These are phyloP conservation scores for Dendrolimus pini DNA, from an alignment of 2,888 invertebrate species.

Conservation along the genomic window DNA sequence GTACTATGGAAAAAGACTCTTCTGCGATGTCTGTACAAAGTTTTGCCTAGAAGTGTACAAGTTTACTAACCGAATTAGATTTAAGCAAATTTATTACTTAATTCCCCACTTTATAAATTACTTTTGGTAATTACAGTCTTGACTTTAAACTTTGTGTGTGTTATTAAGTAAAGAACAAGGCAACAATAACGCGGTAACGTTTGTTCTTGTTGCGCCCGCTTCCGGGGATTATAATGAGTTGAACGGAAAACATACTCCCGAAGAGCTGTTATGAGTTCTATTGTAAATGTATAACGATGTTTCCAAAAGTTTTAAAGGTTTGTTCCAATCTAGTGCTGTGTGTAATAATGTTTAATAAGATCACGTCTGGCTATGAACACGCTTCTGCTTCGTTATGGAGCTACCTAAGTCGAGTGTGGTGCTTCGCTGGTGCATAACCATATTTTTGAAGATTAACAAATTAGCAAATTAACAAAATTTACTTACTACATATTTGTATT, in stretches of 20 bases:
- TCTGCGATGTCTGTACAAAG: no score
- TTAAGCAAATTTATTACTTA: slow-evolving; percentile 33
- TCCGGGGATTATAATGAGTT: neutral
- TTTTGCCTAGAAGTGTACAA: slow-evolving; percentile 6
- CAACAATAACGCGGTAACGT: neutral
- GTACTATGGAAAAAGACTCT: no score
- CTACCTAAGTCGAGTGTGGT: no score
- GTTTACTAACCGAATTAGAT: slow-evolving; percentile 21
- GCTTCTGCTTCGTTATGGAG: no score
- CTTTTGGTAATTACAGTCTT: slow-evolving; percentile 24
- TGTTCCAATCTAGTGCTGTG: no score
- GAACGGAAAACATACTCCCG: neutral
- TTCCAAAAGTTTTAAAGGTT: neutral
- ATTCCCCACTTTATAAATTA: slow-evolving; percentile 26
- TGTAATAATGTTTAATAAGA: no score
- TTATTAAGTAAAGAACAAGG: neutral
- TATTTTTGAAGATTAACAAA: no score
- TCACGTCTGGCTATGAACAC: no score
- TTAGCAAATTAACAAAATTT: no score
- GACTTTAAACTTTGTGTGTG: slow-evolving; percentile 14
- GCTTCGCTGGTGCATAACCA: no score
- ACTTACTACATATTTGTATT: no score
- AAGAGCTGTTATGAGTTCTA: slow-evolving; percentile 11
- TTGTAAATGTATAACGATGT: slow-evolving; percentile 2
- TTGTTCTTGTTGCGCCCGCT: neutral